Evolutionary conservation across 1,140 invertebrate genomes (phyloP), one percentile per base, ranked within the genome.

Genomic region (Drosophila virilis): DNA sequence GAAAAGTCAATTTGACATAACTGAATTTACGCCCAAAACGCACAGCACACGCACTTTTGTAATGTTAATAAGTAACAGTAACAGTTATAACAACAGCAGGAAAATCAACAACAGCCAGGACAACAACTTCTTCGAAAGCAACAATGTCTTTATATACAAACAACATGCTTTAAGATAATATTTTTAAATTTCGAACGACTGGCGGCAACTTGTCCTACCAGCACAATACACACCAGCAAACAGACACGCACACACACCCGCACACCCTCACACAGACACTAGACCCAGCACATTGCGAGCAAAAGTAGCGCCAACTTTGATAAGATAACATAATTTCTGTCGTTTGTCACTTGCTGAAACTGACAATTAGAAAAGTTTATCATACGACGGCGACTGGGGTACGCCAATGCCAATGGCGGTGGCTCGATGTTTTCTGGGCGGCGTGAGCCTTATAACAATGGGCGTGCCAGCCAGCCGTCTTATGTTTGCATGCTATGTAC

Each of bases 351-450:
- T 88, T 88, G 84, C 84, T 88, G 83, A 80, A 88, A 88, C 83
- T 88, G 83, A 88, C 83, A 88, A 88, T 88, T 89, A 88, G 83
- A 88, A 88, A 88, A 88, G 83, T 88, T 88, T 88, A 88, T 88
- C 83, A 88, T 89, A 67, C 79, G 69, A 78, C 51, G 81, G 48
- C 62, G 66, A 78, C 48, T 48, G 42, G 43, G 43, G 40, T 48
- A 51, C 55, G 50, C 50, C 50, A 37, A 61, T 61, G 45, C 28
- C 28, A 71, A 28, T 40, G 52, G 12, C 54, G 22, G 10, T 46
- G 28, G 12, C 52, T 38, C 62, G n/a, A 43, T 62, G 50, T 15
- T 28, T 12, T 8, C 17, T 22, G 15, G 10, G 43, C 54, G 69
- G 69, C 55, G 50, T 61, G 57, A 74, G 57, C 45, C 42, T 9